phyloP scores from a whole-genome alignment of 2,113 vertebrate species.

The Rhinopithecus roxellana region DNA sequence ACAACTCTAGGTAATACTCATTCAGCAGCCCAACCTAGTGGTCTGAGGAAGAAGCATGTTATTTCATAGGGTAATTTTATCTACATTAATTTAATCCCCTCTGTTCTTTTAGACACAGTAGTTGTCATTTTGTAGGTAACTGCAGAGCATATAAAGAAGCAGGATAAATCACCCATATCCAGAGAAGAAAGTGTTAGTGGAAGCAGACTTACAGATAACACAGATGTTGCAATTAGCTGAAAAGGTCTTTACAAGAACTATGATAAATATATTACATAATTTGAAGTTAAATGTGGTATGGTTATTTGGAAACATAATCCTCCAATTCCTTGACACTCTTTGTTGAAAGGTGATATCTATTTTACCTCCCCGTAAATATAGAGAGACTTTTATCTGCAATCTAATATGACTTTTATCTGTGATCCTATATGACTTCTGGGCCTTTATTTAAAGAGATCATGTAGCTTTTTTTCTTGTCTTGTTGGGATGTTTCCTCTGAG shows the following conservation, averaged over 20 bases:
- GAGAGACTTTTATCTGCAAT: not conserved
- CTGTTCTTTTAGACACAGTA: not conserved
- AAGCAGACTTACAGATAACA: not conserved
- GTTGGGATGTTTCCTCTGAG: not conserved
- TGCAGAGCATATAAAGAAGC: not conserved
- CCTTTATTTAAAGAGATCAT: not conserved
- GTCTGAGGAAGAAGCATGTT: not conserved
- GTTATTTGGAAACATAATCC: not conserved
- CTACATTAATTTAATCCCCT: not conserved
- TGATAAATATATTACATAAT: not conserved
- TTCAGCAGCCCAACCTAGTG: not conserved
- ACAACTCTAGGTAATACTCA: not conserved
- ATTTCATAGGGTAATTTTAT: not conserved
- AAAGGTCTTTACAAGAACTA: not conserved
- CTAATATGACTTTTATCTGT: no score
- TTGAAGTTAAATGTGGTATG: not conserved
- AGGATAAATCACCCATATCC: not conserved
- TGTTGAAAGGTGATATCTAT: not conserved
- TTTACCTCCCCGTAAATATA: not conserved
- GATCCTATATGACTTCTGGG: not conserved
- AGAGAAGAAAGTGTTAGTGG: not conserved
- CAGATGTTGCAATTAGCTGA: not conserved
- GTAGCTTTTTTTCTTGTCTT: not conserved
- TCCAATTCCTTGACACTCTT: not conserved
- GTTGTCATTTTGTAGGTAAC: not conserved